Evolutionary conservation across 2,888 invertebrate genomes (phyloP).

Genomic region (Cosmia trapezina): DNA sequence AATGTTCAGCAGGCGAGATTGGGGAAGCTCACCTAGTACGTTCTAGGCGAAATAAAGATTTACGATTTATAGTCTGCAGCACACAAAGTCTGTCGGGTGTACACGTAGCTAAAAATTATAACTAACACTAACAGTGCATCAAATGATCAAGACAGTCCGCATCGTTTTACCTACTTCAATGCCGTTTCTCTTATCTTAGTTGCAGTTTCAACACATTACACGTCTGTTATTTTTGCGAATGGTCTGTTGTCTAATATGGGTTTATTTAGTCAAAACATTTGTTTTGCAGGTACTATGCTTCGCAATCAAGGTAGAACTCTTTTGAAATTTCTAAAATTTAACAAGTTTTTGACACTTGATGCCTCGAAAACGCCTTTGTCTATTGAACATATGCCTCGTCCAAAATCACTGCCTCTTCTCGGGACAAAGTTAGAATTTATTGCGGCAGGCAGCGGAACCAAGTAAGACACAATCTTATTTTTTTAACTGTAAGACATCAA

Average conservation of each 20-base stretch:
- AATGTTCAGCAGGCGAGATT: background rate
- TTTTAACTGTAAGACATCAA: background rate
- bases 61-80: too few relatives aligned
- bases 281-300: conserved; percentile 65
- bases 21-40: background rate
- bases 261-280: background rate
- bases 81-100: background rate
- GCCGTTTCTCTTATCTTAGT: background rate
- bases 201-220: background rate
- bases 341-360: conserved; percentile 30
- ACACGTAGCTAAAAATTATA: background rate
- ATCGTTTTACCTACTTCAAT: background rate
- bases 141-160: background rate
- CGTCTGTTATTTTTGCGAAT: background rate
- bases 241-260: background rate
- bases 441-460: conserved; percentile 79
- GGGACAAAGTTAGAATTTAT: conserved; percentile 89
- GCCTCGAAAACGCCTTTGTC: conserved; percentile 53
- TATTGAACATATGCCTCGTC: conserved; percentile 86
- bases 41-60: too few relatives aligned
- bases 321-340: conserved; percentile 24
- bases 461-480: conserved; percentile 69
- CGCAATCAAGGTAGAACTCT: conserved; percentile 32
- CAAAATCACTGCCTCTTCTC: conserved; percentile 87
- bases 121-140: background rate